A percentile compares a stretch with the other conserved stretches of the same genome.
phyloP scores from a whole-genome alignment of 2,888 invertebrate species.

The Pheosia tremula region DNA sequence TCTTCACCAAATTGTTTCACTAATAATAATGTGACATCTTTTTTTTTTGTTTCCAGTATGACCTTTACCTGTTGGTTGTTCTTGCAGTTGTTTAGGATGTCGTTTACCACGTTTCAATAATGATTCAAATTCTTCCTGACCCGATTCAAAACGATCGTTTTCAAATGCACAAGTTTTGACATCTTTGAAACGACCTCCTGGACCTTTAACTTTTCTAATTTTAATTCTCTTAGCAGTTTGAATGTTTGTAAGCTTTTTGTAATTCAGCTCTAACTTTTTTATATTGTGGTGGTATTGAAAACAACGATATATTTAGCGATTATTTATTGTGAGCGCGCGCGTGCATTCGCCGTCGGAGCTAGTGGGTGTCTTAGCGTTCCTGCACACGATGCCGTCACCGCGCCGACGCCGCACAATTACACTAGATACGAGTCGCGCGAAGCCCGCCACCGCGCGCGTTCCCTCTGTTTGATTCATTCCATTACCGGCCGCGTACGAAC shows the following conservation, averaged over 20 bases:
- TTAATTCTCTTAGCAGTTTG: too few relatives aligned
- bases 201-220: too few relatives aligned
- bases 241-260: conserved; percentile 4
- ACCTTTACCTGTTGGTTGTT: conserved; percentile 12
- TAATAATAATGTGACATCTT: conserved; percentile 13
- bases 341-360: too few relatives aligned
- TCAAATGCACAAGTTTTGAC: conserved; percentile 1
- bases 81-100: conserved; percentile 12
- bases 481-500: conserved; percentile 17
- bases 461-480: conserved; percentile 12
- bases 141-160: conserved; percentile 8
- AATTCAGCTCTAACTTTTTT: conserved; percentile 11
- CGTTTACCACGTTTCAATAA: conserved; percentile 11
- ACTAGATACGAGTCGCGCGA: conserved; percentile 12
- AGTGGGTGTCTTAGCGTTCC: conserved; percentile 15
- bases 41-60: conserved; percentile 12
- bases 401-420: conserved; percentile 12
- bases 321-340: too few relatives aligned
- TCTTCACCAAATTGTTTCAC: conserved; percentile 16
- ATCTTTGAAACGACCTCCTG: too few relatives aligned
- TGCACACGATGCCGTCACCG: conserved; percentile 19
- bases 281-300: too few relatives aligned
- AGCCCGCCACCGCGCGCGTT: conserved; percentile 10
- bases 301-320: too few relatives aligned
- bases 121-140: conserved; percentile 11